Percentiles rank a stretch among this genome's conserved stretches.
Conservation (phyloP, 2,113 vertebrate species). For the Lycocorax pyrrhopterus region DNA sequence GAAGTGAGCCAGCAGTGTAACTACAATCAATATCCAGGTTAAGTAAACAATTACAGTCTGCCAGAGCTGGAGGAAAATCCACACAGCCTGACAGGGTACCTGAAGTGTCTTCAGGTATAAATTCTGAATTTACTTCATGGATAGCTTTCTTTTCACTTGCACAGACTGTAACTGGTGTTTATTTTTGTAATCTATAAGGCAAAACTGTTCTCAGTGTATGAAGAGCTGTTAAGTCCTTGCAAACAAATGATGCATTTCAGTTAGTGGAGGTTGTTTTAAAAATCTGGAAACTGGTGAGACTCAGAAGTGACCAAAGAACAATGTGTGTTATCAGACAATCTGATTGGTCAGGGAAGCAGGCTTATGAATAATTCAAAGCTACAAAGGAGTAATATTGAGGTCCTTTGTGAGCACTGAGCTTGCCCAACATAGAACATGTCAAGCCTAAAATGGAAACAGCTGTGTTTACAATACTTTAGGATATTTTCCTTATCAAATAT, state of each 20-base stretch:
- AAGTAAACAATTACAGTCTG: constrained; percentile 43
- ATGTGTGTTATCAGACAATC: not conserved
- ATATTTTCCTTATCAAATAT: not conserved
- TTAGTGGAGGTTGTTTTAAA: not conserved
- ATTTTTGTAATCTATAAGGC: not conserved
- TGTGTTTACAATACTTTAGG: not conserved
- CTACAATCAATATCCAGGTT: constrained; percentile 46
- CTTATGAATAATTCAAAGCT: not conserved
- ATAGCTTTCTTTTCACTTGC: not conserved
- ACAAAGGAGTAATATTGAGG: not conserved
- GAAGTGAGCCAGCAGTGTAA: not conserved
- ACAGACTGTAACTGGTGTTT: not conserved
- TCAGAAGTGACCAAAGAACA: not conserved
- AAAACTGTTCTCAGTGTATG: not conserved
- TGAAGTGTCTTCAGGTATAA: not conserved
- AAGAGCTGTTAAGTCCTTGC: not conserved
- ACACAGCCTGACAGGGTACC: not conserved
- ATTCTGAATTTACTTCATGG: not conserved
- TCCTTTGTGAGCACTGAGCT: not conserved
- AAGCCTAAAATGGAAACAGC: not conserved
- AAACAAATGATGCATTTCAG: not conserved
- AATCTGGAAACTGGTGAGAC: not conserved
- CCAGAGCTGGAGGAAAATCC: not conserved
- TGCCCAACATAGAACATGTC: not conserved
- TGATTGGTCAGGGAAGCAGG: not conserved